A percentile compares a stretch with the other conserved stretches of the same genome.
Evolutionary conservation across 2,888 invertebrate species (phyloP).

Genomic region (Agrotis ipsilon): DNA sequence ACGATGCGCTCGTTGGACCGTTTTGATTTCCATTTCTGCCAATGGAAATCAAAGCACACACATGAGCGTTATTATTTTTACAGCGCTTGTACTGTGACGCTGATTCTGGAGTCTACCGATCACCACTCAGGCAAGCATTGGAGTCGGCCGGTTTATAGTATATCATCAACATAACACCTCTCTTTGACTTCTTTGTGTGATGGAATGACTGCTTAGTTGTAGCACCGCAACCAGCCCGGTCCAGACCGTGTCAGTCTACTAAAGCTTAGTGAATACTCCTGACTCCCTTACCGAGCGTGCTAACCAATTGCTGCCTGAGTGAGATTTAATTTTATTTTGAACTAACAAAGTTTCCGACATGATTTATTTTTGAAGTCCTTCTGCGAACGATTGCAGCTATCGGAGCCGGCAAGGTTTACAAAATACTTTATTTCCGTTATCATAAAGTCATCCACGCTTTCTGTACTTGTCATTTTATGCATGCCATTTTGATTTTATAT

Average conservation of each 20-base stretch:
- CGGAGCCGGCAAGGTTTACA: slow-evolving; percentile 66
- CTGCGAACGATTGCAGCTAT: slow-evolving; percentile 69
- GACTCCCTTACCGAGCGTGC: slow-evolving; percentile 83
- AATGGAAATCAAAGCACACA: slow-evolving; percentile 87
- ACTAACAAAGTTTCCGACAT: slow-evolving; percentile 83
- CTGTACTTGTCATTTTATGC: slow-evolving; percentile 78
- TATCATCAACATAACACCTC: slow-evolving; percentile 87
- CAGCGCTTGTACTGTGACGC: slow-evolving; percentile 94
- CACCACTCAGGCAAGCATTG: slow-evolving; percentile 95
- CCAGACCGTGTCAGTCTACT: slow-evolving; percentile 75
- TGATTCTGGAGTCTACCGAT: slow-evolving; percentile 94
- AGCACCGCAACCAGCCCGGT: slow-evolving; percentile 76
- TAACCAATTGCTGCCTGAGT: slow-evolving; percentile 91
- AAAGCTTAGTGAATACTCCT: slow-evolving; percentile 75
- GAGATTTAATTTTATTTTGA: slow-evolving; percentile 81
- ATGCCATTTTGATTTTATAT: slow-evolving; percentile 85
- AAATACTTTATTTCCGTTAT: slow-evolving; percentile 62
- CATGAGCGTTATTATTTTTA: slow-evolving; percentile 92
- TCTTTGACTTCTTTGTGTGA: slow-evolving; percentile 87
- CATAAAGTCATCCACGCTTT: slow-evolving; percentile 79
- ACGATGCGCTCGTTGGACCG: slow-evolving; percentile 80
- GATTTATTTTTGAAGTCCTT: slow-evolving; percentile 91
- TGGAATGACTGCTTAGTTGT: slow-evolving; percentile 89
- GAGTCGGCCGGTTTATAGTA: slow-evolving; percentile 91
- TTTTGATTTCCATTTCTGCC: slow-evolving; percentile 80